These are phyloP conservation scores for Zoanthus sociatus DNA, from an alignment of 92 coral and sea anemone species.

Conservation along the genomic window DNA sequence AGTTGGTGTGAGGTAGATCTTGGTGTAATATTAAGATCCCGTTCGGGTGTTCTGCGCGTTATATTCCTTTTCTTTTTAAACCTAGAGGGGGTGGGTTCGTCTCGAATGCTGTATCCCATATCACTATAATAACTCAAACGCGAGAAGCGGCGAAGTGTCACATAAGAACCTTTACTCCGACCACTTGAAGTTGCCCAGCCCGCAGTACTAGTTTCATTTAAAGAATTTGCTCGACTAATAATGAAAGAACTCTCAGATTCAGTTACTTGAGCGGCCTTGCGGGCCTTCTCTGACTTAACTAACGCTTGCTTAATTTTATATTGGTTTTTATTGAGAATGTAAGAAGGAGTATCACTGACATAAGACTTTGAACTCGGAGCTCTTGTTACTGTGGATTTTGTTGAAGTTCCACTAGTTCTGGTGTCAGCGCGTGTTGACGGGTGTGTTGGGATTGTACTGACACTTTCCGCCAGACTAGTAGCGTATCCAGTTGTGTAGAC, in stretches of 20 bases:
- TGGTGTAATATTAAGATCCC: not conserved
- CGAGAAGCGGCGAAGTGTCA: slow-evolving; percentile 19
- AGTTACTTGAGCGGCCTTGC: not conserved
- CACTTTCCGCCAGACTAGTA: slow-evolving; percentile 24
- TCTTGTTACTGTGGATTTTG: not conserved
- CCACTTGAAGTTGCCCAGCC: slow-evolving; percentile 11
- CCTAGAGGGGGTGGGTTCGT: slow-evolving; percentile 25
- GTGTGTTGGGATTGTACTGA: slow-evolving; percentile 29
- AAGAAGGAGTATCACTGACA: slow-evolving; percentile 37
- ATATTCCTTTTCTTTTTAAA: not conserved
- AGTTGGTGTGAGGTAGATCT: slow-evolving; percentile 1
- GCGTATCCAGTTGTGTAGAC: slow-evolving; percentile 26
- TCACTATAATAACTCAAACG: slow-evolving; percentile 20
- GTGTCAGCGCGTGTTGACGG: slow-evolving; percentile 37
- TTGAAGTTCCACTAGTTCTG: not conserved
- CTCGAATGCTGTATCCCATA: slow-evolving; percentile 29
- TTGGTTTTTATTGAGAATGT: slow-evolving; percentile 37
- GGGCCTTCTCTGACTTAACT: not conserved
- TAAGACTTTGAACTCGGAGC: slow-evolving; percentile 8
- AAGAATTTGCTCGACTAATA: slow-evolving; percentile 11
- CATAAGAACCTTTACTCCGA: slow-evolving; percentile 31
- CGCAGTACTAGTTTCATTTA: slow-evolving; percentile 1
- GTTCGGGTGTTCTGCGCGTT: not conserved
- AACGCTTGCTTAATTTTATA: slow-evolving; percentile 31
- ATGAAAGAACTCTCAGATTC: slow-evolving; percentile 26